A percentile compares a stretch with the other conserved stretches of the same genome.
Conservation (phyloP, 2,113 vertebrate genomes). For the Puma concolor region DNA sequence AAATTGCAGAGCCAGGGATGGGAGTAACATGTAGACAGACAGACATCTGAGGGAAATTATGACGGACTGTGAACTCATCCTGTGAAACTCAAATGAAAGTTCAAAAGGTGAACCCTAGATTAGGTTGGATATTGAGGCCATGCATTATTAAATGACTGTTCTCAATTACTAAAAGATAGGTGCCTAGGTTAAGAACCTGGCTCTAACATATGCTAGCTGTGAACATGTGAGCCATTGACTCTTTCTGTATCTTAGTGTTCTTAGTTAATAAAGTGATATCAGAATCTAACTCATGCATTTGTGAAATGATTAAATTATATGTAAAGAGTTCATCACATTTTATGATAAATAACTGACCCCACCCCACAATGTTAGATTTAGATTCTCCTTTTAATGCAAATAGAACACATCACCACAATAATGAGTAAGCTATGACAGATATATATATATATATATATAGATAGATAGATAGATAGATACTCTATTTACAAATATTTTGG, state of each 20-base stretch:
- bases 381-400: background rate
- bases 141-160: background rate
- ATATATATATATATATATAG: too few species aligned
- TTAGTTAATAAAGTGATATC: background rate
- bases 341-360: background rate
- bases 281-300: background rate
- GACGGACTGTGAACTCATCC: background rate
- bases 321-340: background rate
- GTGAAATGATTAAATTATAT: background rate
- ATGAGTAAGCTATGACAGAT: background rate
- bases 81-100: background rate
- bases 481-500: background rate
- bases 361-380: background rate
- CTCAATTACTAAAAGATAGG: background rate
- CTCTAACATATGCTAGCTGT: background rate
- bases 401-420: background rate
- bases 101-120: background rate
- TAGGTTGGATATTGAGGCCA: background rate
- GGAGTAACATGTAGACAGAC: background rate
- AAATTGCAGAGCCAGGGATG: background rate
- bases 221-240: background rate
- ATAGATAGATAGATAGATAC: fast-evolving
- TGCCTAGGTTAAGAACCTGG: background rate
- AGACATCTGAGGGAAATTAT: background rate
- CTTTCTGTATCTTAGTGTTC: background rate